Percentiles rank a stretch among this genome's conserved stretches.
These are phyloP conservation scores for Microtus pennsylvanicus DNA, from an alignment of 2,113 vertebrate genomes.

Conservation along the genomic window DNA sequence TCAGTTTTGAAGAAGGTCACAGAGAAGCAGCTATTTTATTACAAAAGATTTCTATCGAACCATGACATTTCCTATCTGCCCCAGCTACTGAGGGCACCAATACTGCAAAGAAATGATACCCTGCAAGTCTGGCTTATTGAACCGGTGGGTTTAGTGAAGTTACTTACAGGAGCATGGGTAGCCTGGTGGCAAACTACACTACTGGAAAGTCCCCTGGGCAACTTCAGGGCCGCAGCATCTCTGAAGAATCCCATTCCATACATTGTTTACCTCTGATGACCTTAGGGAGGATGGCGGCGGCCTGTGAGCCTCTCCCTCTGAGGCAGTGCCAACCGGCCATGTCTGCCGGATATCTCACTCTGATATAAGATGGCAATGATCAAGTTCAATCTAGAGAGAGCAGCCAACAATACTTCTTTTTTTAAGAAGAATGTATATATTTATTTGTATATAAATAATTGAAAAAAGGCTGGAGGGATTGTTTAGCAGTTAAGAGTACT, in stretches of 20 bases:
- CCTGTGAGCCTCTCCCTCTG: background rate
- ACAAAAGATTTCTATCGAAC: background rate
- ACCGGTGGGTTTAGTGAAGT: background rate
- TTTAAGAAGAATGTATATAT: background rate
- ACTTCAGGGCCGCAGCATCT: background rate
- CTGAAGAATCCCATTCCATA: background rate
- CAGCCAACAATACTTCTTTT: too few species aligned
- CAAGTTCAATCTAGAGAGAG: background rate
- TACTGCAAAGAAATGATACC: background rate
- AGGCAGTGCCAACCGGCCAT: background rate
- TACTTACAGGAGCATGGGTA: background rate
- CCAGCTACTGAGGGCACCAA: background rate
- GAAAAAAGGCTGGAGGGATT: background rate
- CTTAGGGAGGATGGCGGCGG: background rate
- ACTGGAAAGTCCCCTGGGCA: background rate
- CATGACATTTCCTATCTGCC: background rate
- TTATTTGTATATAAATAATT: background rate
- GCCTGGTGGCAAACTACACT: too few species aligned
- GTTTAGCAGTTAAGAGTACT: background rate
- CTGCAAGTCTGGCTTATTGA: background rate
- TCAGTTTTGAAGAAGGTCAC: background rate
- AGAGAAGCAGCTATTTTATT: background rate
- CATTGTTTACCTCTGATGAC: background rate
- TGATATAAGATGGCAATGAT: background rate
- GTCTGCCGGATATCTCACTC: background rate